Evolutionary conservation across 2,797 vertebrate species (phyloP), one percentile per base, ranked within the genome.

Genomic region (Taeniopygia guttata): DNA sequence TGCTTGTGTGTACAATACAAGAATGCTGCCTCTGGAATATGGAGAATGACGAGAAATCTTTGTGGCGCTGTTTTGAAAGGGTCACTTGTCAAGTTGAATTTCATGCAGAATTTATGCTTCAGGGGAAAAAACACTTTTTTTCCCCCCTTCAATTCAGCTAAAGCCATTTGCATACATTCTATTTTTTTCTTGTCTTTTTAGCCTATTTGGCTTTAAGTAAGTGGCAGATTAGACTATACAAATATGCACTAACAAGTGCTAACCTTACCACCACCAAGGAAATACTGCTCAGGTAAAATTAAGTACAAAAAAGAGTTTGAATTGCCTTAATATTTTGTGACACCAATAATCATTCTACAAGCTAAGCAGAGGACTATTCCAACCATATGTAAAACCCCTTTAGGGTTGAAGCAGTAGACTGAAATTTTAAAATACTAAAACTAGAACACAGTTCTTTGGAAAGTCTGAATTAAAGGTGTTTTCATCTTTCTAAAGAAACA

Each of bases 61-160:
- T 83, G 79, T 78, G 93, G 76, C 4, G 11, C 87, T 73, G 66
- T 52, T 93, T 38, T 92, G 89, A 94, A 96, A 96, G 95, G 92
- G 95, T 93, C 96, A 95, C 91, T 95, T 96, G 96, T 95, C 96
- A 96, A 95, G 90, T 89, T 89, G 94, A 96, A 96, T 96, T 96
- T 96, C 84, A 95, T 94, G 93, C 92, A 95, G 84, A 96, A 94
- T 81, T 48, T 36, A 63, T 49, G 92, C 94, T 96, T 78, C 82
- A 84, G 0, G 94, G 94, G 87, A 91, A 95, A 94, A 91, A 59
- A 60, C 89, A 89, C 74, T 66, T 78, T 58, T 59, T 68, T 19
- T 0, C 32, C 43, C 22, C 85, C 26, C 85, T 87, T 89, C 75
- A 95, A 66, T 83, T 94, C 92, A 93, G 87, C 82, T 77, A 63